Evolutionary conservation across 2,888 invertebrate genomes (phyloP).

Genomic region (Ectemnius lituratus): DNA sequence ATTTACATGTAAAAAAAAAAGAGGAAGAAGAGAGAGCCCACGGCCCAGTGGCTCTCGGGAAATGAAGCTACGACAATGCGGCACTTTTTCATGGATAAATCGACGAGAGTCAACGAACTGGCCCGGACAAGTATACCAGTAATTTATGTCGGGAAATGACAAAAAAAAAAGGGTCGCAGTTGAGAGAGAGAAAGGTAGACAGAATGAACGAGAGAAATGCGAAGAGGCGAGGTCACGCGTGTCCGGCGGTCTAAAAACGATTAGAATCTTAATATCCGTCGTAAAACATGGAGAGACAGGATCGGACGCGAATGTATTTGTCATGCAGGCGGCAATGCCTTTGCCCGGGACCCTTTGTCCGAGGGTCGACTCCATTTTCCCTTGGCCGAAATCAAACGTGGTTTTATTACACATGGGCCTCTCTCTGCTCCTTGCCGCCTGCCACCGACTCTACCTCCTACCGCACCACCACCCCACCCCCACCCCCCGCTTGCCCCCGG

Average conservation of each 20-base stretch:
- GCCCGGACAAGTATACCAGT: conserved; percentile 54
- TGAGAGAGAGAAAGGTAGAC: background rate
- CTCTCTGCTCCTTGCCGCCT: too few species aligned
- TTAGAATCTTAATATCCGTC: conserved; percentile 53
- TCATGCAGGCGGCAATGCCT: conserved; percentile 5
- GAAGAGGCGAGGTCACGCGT: conserved; percentile 43
- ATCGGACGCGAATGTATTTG: conserved; percentile 43
- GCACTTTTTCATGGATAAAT: conserved; percentile 60
- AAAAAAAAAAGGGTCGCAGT: conserved; percentile 40
- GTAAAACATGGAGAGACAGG: conserved; percentile 41
- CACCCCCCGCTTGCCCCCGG: too few species aligned
- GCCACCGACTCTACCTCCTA: too few species aligned
- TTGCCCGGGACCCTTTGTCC: background rate
- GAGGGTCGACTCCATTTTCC: conserved; percentile 9
- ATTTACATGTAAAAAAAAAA: conserved; percentile 69
- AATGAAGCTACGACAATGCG: conserved; percentile 62
- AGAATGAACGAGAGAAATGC: background rate
- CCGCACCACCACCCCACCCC: too few species aligned
- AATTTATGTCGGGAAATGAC: conserved; percentile 61
- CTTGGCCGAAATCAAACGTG: conserved; percentile 6
- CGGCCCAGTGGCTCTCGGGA: conserved; percentile 62
- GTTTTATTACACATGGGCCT: background rate
- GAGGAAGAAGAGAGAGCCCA: background rate
- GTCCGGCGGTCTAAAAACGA: conserved; percentile 41
- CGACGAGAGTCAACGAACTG: conserved; percentile 54